Conservation (phyloP, 2,888 invertebrate genomes). For the Microctonus brassicae region DNA sequence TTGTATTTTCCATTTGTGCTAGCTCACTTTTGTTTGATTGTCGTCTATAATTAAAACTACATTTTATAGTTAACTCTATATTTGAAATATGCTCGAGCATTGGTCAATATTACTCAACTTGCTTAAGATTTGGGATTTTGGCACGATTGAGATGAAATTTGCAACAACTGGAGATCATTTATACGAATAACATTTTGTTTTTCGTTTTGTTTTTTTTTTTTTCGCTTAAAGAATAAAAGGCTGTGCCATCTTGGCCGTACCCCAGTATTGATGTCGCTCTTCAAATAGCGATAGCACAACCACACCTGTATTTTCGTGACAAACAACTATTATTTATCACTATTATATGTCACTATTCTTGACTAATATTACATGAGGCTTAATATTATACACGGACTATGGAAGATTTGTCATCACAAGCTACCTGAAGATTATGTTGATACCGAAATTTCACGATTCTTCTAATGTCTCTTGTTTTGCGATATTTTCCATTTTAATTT, state of each 20-base stretch:
- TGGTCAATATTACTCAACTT: slow-evolving; percentile 1
- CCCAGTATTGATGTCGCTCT: not conserved
- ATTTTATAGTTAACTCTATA: not conserved
- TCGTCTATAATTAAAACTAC: slow-evolving; percentile 27
- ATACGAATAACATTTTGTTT: slow-evolving; percentile 63
- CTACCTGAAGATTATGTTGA: not conserved
- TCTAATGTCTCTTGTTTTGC: too few species aligned
- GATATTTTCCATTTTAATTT: too few species aligned
- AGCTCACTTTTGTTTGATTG: slow-evolving; percentile 21
- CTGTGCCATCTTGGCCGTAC: not conserved
- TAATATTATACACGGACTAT: slow-evolving; percentile 24
- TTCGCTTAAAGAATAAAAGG: not conserved
- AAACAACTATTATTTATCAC: not conserved
- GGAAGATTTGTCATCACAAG: slow-evolving; percentile 27
- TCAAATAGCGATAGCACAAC: not conserved
- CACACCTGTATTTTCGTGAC: not conserved
- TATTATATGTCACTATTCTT: not conserved
- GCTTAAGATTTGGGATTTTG: not conserved
- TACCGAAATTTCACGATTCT: not conserved
- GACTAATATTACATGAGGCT: not conserved
- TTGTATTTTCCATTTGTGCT: not conserved
- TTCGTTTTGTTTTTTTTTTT: slow-evolving; percentile 8
- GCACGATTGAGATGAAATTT: not conserved
- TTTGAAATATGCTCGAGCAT: slow-evolving; percentile 1
- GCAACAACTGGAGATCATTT: slow-evolving; percentile 61